phyloP scores from a whole-genome alignment of 2,888 invertebrate species.

The Ctena decussata region DNA sequence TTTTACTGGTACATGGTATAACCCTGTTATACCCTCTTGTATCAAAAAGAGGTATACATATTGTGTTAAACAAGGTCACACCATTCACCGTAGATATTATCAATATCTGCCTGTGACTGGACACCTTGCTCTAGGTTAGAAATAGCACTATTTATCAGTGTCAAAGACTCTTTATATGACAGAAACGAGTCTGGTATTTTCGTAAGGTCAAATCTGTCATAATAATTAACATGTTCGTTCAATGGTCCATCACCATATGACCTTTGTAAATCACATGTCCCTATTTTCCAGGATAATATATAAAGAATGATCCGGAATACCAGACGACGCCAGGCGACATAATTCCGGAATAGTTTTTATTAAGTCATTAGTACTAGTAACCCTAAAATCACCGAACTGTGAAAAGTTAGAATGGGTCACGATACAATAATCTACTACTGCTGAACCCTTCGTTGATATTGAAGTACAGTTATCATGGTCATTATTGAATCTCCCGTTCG shows the following conservation, averaged over 20 bases:
- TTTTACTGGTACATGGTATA: not conserved
- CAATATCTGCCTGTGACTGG: slow-evolving; percentile 25
- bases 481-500: not conserved
- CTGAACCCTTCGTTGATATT: not conserved
- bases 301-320: not conserved
- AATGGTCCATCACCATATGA: not conserved
- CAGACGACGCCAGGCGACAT: not conserved
- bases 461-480: not conserved
- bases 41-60: slow-evolving; percentile 19
- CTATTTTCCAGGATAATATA: not conserved
- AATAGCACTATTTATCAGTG: not conserved
- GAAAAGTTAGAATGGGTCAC: not conserved
- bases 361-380: not conserved
- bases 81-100: slow-evolving; percentile 27
- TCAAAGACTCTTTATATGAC: not conserved
- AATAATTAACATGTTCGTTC: not conserved
- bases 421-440: not conserved
- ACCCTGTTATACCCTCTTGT: not conserved
- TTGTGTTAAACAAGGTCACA: not conserved
- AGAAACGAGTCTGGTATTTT: not conserved
- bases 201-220: not conserved
- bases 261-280: not conserved
- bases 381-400: not conserved
- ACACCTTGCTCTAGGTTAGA: slow-evolving; percentile 15
- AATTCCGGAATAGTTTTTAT: not conserved